Evolutionary conservation across 2,888 invertebrate species (phyloP).

Genomic region (Platycnemis pennipes): DNA sequence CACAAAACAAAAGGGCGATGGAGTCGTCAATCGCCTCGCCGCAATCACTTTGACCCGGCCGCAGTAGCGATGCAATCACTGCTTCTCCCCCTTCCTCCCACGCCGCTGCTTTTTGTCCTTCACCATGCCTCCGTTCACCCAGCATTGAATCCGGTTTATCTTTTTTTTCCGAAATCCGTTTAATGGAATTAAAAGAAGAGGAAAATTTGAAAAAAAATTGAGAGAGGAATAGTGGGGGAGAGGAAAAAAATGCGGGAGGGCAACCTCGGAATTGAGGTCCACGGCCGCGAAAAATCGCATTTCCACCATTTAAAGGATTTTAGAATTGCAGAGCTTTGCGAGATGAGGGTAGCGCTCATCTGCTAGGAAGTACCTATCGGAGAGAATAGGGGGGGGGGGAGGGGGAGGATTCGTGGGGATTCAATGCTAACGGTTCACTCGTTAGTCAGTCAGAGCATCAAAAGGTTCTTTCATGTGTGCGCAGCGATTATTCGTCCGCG

Average conservation of each 20-base stretch:
- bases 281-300: conserved; percentile 3
- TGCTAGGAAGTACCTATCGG: background rate
- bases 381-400: background rate
- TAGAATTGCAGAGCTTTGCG: background rate
- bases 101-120: background rate
- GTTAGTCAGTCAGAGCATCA: background rate
- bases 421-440: conserved; percentile 16
- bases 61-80: too few relatives aligned
- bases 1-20: too few relatives aligned
- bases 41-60: too few relatives aligned
- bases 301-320: background rate
- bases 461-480: conserved; percentile 11
- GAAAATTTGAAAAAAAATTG: background rate
- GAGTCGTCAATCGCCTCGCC: too few relatives aligned
- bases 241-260: background rate
- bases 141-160: background rate
- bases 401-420: background rate
- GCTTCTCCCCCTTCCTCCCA: background rate
- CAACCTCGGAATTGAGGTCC: background rate
- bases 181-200: background rate
- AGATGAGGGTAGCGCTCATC: background rate
- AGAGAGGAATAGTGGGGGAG: background rate
- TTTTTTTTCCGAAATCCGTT: background rate
- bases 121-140: background rate
- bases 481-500: background rate